phyloP scores from a whole-genome alignment of 2,888 invertebrate genomes.

The Anoncus sp. region DNA sequence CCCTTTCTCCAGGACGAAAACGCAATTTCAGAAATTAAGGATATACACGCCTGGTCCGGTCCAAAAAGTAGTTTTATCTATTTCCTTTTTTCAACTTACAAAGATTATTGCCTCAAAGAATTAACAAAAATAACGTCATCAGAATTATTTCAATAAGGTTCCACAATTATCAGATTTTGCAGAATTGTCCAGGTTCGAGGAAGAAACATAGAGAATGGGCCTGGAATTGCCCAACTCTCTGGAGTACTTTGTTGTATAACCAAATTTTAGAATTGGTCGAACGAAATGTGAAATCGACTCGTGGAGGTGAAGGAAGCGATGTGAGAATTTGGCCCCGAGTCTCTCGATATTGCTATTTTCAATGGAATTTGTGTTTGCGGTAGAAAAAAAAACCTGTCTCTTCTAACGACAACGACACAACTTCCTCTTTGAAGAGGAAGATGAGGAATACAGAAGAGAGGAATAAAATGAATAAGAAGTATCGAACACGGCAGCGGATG shows the following conservation, averaged over 20 bases:
- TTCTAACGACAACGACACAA: slow-evolving; percentile 28
- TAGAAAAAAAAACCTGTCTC: slow-evolving; percentile 44
- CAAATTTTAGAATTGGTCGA: not conserved
- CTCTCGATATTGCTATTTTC: not conserved
- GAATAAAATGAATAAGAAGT: slow-evolving; percentile 15
- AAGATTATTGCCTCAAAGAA: too few relatives aligned
- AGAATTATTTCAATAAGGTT: not conserved
- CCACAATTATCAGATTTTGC: slow-evolving; percentile 22
- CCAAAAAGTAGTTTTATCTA: too few relatives aligned
- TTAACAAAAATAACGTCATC: too few relatives aligned
- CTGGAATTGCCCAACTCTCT: not conserved
- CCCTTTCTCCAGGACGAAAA: too few relatives aligned
- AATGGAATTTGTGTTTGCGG: slow-evolving; percentile 51
- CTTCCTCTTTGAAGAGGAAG: not conserved
- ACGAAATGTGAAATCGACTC: slow-evolving; percentile 53
- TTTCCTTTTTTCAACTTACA: too few relatives aligned
- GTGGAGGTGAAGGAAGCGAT: not conserved
- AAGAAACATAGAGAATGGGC: too few relatives aligned
- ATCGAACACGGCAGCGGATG: slow-evolving; percentile 40
- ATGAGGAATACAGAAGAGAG: not conserved
- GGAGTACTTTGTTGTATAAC: too few relatives aligned
- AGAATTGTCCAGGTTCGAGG: not conserved
- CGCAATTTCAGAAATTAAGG: slow-evolving; percentile 7
- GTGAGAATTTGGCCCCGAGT: slow-evolving; percentile 17
- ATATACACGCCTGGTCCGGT: too few relatives aligned